phyloP scores from a whole-genome alignment of 2,888 invertebrate genomes.

The Sinhomidia bicolor region DNA sequence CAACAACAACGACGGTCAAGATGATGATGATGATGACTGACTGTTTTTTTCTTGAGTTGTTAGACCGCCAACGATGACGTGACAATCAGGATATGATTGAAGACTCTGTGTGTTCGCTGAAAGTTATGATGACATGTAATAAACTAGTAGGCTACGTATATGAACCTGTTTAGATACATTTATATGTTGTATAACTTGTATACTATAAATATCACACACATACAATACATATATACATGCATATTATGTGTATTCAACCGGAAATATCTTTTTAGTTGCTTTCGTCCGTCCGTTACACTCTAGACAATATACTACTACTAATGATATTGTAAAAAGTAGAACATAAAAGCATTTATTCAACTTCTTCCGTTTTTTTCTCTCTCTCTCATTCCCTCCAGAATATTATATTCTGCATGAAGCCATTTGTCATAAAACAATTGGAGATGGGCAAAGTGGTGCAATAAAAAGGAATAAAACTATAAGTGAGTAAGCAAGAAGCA shows the following conservation, averaged over 20 bases:
- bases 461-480: slow-evolving; percentile 54
- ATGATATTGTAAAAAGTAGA: too few relatives aligned
- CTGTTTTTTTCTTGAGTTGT: slow-evolving; percentile 2
- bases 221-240: neutral
- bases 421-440: slow-evolving; percentile 69
- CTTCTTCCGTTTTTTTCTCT: neutral
- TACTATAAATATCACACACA: too few relatives aligned
- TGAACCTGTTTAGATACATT: neutral
- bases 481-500: slow-evolving; percentile 47
- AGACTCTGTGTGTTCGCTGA: slow-evolving; percentile 19
- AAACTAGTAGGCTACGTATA: neutral
- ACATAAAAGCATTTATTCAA: slow-evolving; percentile 29
- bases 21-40: neutral
- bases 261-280: slow-evolving; percentile 56
- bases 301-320: too few relatives aligned
- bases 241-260: slow-evolving; percentile 43
- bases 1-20: too few relatives aligned
- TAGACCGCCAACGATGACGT: neutral
- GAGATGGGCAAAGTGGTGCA: slow-evolving; percentile 63
- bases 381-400: too few relatives aligned
- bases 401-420: slow-evolving; percentile 48
- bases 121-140: neutral
- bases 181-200: neutral
- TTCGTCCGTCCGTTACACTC: neutral
- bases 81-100: slow-evolving; percentile 49